phyloP scores from a whole-genome alignment of 2,888 invertebrate species.

The Eristalis arbustorum region DNA sequence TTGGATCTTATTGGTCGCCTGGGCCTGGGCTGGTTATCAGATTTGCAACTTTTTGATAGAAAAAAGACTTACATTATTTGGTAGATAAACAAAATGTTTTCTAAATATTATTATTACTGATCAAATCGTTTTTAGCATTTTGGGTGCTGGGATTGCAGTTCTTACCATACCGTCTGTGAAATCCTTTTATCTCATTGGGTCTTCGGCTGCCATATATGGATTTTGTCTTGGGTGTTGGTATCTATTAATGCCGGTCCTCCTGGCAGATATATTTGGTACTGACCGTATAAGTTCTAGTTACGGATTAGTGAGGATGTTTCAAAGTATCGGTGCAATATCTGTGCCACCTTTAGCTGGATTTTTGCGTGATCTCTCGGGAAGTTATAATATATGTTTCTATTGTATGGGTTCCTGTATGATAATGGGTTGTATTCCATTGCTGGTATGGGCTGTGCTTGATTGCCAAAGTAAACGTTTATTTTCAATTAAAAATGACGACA shows the following conservation, averaged over 20 bases:
- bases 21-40: slow-evolving; percentile 87
- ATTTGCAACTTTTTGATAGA: slow-evolving; percentile 86
- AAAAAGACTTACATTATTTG: slow-evolving; percentile 87
- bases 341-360: slow-evolving; percentile 87
- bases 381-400: slow-evolving; percentile 87
- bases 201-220: slow-evolving; percentile 86
- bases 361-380: slow-evolving; percentile 86
- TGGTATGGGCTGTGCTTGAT: slow-evolving; percentile 80
- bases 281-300: slow-evolving; percentile 88
- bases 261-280: slow-evolving; percentile 88
- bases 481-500: slow-evolving; percentile 75
- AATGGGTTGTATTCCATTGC: slow-evolving; percentile 85
- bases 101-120: neutral
- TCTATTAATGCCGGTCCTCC: slow-evolving; percentile 86
- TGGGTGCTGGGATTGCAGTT: slow-evolving; percentile 86
- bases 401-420: slow-evolving; percentile 90
- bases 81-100: slow-evolving; percentile 77
- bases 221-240: slow-evolving; percentile 89
- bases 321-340: slow-evolving; percentile 87
- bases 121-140: slow-evolving; percentile 81
- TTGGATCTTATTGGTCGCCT: slow-evolving; percentile 87
- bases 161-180: slow-evolving; percentile 85
- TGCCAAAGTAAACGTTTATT: slow-evolving; percentile 76
- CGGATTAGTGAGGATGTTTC: slow-evolving; percentile 88
- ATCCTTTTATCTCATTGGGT: slow-evolving; percentile 85